Evolutionary conservation across 1,140 invertebrate genomes (phyloP), one percentile per base, ranked within the genome.

Genomic region (Manduca sexta): DNA sequence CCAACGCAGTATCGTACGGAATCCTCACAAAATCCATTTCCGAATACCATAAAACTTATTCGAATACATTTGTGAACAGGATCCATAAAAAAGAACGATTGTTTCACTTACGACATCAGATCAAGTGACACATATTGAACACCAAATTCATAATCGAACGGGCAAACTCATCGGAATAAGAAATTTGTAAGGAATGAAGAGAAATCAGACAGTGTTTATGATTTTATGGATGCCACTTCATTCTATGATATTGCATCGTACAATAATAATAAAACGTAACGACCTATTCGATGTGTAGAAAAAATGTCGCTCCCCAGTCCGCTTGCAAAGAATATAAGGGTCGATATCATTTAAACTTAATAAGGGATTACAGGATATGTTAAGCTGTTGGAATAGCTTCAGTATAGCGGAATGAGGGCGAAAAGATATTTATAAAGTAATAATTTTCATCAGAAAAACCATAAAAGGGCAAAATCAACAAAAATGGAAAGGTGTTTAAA

Each of bases 191-290:
- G 63, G 55, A 57, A 72, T 70, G 73, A 69, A 43, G 56, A 35
- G 58, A 52, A 57, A 56, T 55, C 51, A 53, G 55, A 56, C 60
- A 59, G 61, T 72, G 73, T 78, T 77, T 81, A 72, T 81, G 73
- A 74, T 74, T 81, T 81, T 76, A 81, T 60, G 21, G 77, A 72
- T 66, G 60, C 66, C 64, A 64, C 59, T 68, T 55, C 60, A 70
- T 75, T 69, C 61, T 59, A 52, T 58, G 64, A 71, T 74, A 73
- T 64, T 64, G 62, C 61, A 66, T 63, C 64, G 53, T 77, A 68
- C 57, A 67, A 64, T 73, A 67, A 77, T 64, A 49, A 64, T 69
- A 67, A 75, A 75, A 58, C 64, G 64, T 67, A 68, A 79, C 63
- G 67, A 58, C 58, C 57, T 56, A 53, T 55, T 45, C 43, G 39